Conservation (phyloP, 2,113 vertebrate species). For the Scytalopus superciliaris region DNA sequence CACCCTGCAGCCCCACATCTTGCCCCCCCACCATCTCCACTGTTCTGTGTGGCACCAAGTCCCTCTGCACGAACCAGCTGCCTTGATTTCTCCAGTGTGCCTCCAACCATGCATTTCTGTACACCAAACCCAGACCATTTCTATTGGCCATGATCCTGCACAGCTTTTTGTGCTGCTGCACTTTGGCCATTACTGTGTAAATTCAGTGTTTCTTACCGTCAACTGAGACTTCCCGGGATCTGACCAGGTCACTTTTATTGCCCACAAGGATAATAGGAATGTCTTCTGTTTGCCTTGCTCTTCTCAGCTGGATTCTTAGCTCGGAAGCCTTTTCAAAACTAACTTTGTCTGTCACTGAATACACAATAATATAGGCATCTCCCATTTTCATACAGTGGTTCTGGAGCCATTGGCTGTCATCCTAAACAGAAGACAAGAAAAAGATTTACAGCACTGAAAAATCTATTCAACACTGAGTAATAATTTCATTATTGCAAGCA, state of each 20-base stretch:
- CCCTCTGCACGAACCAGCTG: background rate
- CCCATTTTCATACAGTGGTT: slow-evolving; percentile 98
- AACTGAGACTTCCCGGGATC: slow-evolving; percentile 93
- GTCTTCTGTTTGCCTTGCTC: slow-evolving; percentile 92
- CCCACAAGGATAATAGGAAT: slow-evolving; percentile 99
- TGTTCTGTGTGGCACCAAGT: background rate
- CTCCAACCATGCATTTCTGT: background rate
- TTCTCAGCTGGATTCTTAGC: slow-evolving; percentile 92
- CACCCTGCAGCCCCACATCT: background rate
- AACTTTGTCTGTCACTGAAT: slow-evolving; percentile 96
- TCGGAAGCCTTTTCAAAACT: slow-evolving; percentile 99
- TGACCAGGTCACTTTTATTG: slow-evolving; percentile 97
- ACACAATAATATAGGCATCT: slow-evolving; percentile 97
- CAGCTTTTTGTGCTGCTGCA: background rate
- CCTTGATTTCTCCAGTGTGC: background rate
- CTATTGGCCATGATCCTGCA: background rate
- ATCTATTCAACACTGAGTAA: background rate
- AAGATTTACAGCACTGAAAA: background rate
- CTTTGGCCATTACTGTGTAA: background rate
- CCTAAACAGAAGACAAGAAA: slow-evolving; percentile 72
- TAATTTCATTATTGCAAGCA: background rate
- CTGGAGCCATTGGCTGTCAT: slow-evolving; percentile 91
- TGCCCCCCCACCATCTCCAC: background rate
- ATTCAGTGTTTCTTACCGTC: slow-evolving; percentile 83
- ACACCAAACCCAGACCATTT: background rate